phyloP scores from a whole-genome alignment of 1,140 invertebrate species.

The Pogonomyrmex californicus region DNA sequence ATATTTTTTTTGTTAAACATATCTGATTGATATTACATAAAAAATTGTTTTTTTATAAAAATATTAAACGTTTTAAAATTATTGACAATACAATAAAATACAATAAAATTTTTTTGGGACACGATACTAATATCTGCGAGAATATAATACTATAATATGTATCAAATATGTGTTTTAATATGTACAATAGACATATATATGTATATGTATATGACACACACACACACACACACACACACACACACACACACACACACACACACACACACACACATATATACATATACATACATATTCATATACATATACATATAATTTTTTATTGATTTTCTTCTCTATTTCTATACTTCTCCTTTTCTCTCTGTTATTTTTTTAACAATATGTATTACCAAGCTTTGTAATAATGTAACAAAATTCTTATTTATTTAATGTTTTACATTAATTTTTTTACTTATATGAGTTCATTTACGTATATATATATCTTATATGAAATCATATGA shows the following conservation, averaged over 20 bases:
- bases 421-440: slow-evolving; percentile 2
- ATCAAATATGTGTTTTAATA: neutral
- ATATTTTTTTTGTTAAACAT: neutral
- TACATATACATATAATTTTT: neutral
- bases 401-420: neutral
- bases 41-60: neutral
- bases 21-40: neutral
- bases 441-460: neutral
- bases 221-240: too few relatives aligned
- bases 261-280: too few relatives aligned
- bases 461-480: neutral
- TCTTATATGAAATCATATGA: neutral
- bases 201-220: neutral
- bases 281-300: too few relatives aligned
- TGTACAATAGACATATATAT: neutral
- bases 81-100: neutral
- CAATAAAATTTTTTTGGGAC: neutral
- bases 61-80: slow-evolving; percentile 13
- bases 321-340: neutral
- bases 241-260: too few relatives aligned
- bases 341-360: neutral
- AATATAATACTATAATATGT: neutral
- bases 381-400: neutral
- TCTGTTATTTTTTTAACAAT: neutral
- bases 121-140: neutral